Conservation (phyloP, 2,113 vertebrate genomes). For the Notothenia rossii region DNA sequence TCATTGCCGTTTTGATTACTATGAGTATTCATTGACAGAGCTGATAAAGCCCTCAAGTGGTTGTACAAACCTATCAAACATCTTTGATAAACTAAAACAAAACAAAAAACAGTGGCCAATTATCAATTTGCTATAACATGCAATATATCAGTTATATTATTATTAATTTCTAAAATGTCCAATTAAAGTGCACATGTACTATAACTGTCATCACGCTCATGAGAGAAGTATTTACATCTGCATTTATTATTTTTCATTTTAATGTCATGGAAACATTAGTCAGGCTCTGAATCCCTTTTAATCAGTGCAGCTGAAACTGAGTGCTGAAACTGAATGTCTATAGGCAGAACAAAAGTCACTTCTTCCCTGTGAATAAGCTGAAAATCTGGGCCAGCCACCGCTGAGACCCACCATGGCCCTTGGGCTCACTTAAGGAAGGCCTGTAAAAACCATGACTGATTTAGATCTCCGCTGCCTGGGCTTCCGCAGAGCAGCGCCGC, state of each 20-base stretch:
- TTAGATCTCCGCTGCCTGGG: slow-evolving; percentile 75
- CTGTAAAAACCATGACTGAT: slow-evolving; percentile 81
- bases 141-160: not conserved
- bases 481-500: slow-evolving; percentile 65
- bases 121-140: not conserved
- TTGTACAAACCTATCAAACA: not conserved
- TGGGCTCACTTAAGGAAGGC: slow-evolving; percentile 70
- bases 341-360: slow-evolving; percentile 77
- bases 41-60: not conserved
- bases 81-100: too few relatives aligned
- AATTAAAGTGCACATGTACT: not conserved
- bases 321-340: slow-evolving; percentile 39
- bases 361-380: slow-evolving; percentile 62
- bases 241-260: slow-evolving; percentile 36
- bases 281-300: slow-evolving; percentile 39
- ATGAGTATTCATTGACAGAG: not conserved
- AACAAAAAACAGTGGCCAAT: too few relatives aligned
- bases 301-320: slow-evolving; percentile 19
- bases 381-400: slow-evolving; percentile 65
- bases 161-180: slow-evolving; percentile 7
- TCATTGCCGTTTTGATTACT: slow-evolving; percentile 3
- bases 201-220: slow-evolving; percentile 16
- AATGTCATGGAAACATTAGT: slow-evolving; percentile 39
- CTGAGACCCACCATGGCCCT: slow-evolving; percentile 65
- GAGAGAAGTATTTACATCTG: not conserved